Percentiles rank a stretch among this genome's conserved stretches.
Evolutionary conservation across 2,888 invertebrate species (phyloP).

Genomic region (Bombylius major): DNA sequence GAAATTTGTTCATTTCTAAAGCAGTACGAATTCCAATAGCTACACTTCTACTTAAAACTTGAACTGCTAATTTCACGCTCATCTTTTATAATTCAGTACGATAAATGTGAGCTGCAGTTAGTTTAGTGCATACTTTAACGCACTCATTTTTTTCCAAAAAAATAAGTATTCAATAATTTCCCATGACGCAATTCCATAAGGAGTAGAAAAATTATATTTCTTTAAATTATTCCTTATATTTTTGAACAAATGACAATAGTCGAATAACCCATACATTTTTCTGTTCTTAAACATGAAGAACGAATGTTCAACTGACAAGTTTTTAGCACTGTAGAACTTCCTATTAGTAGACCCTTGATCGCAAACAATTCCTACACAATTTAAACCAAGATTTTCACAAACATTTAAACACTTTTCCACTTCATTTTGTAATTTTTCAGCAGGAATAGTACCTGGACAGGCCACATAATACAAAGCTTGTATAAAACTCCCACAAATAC

Average conservation of each 20-base stretch:
- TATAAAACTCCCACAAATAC: background rate
- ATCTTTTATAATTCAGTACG: conserved; percentile 13
- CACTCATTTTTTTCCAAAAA: conserved; percentile 1
- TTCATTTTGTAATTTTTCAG: background rate
- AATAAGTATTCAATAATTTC: conserved; percentile 5
- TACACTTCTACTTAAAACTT: conserved; percentile 9
- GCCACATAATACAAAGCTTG: background rate
- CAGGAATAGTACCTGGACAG: background rate
- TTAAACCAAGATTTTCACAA: background rate
- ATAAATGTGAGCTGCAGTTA: conserved; percentile 10
- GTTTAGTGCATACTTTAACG: conserved; percentile 4
- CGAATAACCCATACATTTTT: conserved; percentile 4
- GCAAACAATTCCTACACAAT: background rate
- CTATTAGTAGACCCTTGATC: background rate
- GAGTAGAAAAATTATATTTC: background rate
- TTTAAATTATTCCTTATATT: background rate
- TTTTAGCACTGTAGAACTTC: background rate
- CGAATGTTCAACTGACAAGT: background rate
- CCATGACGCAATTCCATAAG: conserved; percentile 5
- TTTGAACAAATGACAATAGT: conserved; percentile 1
- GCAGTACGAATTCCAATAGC: background rate
- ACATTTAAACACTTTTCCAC: background rate
- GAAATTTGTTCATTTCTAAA: background rate
- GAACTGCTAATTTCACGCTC: conserved; percentile 11
- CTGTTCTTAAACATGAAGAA: background rate